phyloP scores from a whole-genome alignment of 2,888 invertebrate genomes.

The Drosophila nr. perissopoda region DNA sequence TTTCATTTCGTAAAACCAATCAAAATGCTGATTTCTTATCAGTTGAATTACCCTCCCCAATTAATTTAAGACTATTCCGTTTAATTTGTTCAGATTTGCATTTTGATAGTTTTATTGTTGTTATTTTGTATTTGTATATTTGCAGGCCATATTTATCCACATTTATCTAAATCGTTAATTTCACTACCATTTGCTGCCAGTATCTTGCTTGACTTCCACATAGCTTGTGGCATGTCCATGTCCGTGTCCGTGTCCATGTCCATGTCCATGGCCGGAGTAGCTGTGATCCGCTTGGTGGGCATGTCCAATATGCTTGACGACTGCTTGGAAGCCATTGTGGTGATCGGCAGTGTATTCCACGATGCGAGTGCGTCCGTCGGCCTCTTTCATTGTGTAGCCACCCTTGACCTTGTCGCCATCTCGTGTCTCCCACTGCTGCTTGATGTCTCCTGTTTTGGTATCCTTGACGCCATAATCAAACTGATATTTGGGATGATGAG shows the following conservation, averaged over 20 bases:
- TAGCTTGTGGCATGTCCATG: constrained; percentile 75
- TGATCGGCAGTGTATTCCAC: constrained; percentile 86
- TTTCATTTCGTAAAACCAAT: not conserved
- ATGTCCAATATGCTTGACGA: constrained; percentile 85
- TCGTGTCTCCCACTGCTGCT: constrained; percentile 86
- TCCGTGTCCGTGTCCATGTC: not conserved
- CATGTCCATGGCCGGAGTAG: constrained; percentile 48
- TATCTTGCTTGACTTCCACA: constrained; percentile 76
- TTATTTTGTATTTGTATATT: constrained; percentile 20
- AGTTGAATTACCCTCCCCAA: not conserved
- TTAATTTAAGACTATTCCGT: accelerated
- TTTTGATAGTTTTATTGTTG: not conserved
- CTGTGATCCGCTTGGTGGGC: constrained; percentile 69
- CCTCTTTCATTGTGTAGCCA: constrained; percentile 85
- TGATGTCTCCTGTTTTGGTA: constrained; percentile 85
- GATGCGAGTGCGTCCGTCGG: constrained; percentile 86
- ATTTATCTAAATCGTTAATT: not conserved
- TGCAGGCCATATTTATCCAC: constrained; percentile 2
- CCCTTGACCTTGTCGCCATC: constrained; percentile 86
- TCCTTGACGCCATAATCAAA: constrained; percentile 86
- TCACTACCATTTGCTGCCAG: constrained; percentile 56
- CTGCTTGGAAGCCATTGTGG: constrained; percentile 86
- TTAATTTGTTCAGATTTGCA: not conserved
- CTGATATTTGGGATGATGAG: constrained; percentile 85
- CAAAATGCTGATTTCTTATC: not conserved